Evolutionary conservation across 2,797 vertebrate genomes (phyloP), one percentile per base, ranked within the genome.

Genomic region (Hemitrygon akajei): DNA sequence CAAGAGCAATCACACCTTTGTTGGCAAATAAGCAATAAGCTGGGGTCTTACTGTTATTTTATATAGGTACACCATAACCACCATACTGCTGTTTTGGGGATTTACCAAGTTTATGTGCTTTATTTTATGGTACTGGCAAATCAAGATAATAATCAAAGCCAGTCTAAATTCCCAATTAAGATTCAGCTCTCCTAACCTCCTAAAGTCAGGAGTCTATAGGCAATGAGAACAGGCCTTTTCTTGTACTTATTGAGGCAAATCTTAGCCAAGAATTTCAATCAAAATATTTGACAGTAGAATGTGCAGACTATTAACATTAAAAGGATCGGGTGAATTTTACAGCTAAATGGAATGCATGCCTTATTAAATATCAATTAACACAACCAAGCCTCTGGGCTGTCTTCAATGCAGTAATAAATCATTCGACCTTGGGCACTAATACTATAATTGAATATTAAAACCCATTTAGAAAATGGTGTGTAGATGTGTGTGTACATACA

Each of bases 321-420:
- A 92, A 73, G 66, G 66, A 92, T 47, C 14, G 89, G 69, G 89
- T 73, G 89, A 75, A 75, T 92, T 76, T 93, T 93, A 76, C 71
- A 93, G 22, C 71, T 93, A 76, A 93, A 76, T 93, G 91, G 69
- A 93, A 75, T 73, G 40, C 71, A 93, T 75, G 91, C 69, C 91
- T 93, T 93, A 93, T 93, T 93, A 93, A 93, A 93, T 93, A 93
- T 93, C 71, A 93, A 93, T 93, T 93, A 93, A 93, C 71, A 75
- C 40, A 58, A 56, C 71, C 69, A 16, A 75, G 91, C 40, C 91
- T 93, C 91, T 93, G 91, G 91, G 69, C 56, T 93, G 91, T 56
- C 91, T 76, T 75, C 40, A 75, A 18, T 93, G 69, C 69, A 56
- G 22, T 75, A 73, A 93, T 93, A 93, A 93, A 93, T 93, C 71